Evolutionary conservation across 2,113 vertebrate genomes (phyloP), one percentile per base, ranked within the genome.

Genomic region (Nibea coibor): DNA sequence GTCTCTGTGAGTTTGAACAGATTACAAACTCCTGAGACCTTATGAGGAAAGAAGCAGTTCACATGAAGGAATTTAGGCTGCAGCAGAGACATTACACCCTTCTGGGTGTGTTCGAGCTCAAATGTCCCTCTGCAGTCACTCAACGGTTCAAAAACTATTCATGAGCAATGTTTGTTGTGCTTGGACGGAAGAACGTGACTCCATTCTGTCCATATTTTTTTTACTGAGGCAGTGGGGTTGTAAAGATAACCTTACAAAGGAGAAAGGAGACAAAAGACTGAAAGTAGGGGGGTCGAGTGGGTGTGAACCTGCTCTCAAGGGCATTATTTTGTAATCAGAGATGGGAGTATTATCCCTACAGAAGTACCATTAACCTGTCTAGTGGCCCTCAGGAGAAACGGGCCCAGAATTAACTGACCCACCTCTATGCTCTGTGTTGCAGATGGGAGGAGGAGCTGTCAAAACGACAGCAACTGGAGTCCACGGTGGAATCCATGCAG

Each of bases 381-480:
- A 45, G 77, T 75, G 35, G 47, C 76, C 66, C 88, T 66, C 69
- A 4, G 35, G 86, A 65, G 88, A 78, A 78, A 51, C 24, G 16
- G 73, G 65, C 11, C 51, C 48, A 43, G 59, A 58, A 22, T 42
- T 91, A 85, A 72, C 81, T 91, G 35, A 82, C 87, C 88, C 91
- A 77, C 89, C 81, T 80, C 91, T 87, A 69, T 95, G 78, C 82
- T 92, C 76, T 89, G 85, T 94, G 78, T 96, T 96, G 68, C 96
- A 99, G 98, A 81, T 99, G 98, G 97, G 96, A 99, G 51, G 97
- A 99, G 85, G 98, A 99, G 81, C 81, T 97, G 24, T 95, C 95
- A 16, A 98, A 96, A 72, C 92, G 98, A 76, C 90, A 97, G 93
- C 95, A 96, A 72, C 92, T 99, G 91, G 97, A 99, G 88, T 96